These are phyloP conservation scores for Cyanocitta stelleri DNA, from an alignment of 2,113 vertebrate genomes.

Conservation along the genomic window DNA sequence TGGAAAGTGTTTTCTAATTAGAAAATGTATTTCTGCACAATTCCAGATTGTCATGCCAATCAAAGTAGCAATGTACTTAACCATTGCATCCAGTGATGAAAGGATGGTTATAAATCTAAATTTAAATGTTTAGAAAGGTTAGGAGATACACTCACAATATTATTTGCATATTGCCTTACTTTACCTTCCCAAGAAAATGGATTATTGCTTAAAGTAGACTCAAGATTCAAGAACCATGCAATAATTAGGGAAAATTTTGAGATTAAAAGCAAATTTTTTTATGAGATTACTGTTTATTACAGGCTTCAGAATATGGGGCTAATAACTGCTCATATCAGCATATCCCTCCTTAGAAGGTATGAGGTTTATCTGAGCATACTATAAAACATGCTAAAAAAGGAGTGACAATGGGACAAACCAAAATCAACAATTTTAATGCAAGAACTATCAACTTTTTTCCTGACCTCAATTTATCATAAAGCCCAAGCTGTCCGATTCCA, in stretches of 20 bases:
- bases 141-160: neutral
- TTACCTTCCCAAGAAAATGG: neutral
- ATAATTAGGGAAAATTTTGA: conserved; percentile 7
- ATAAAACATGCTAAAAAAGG: neutral
- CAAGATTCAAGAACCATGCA: neutral
- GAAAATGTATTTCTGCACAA: neutral
- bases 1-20: neutral
- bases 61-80: neutral
- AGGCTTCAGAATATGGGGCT: neutral
- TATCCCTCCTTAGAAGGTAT: neutral
- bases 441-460: neutral
- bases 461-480: neutral
- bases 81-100: neutral
- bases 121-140: neutral
- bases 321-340: neutral
- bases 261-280: conserved; percentile 7
- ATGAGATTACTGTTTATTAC: neutral
- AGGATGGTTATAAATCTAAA: neutral
- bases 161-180: neutral
- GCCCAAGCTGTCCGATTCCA: neutral
- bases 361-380: neutral
- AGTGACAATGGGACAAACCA: neutral
- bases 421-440: neutral
- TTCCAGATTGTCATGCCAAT: neutral
- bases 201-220: neutral